phyloP scores from a whole-genome alignment of 2,797 vertebrate species.

The Saxicola maurus region DNA sequence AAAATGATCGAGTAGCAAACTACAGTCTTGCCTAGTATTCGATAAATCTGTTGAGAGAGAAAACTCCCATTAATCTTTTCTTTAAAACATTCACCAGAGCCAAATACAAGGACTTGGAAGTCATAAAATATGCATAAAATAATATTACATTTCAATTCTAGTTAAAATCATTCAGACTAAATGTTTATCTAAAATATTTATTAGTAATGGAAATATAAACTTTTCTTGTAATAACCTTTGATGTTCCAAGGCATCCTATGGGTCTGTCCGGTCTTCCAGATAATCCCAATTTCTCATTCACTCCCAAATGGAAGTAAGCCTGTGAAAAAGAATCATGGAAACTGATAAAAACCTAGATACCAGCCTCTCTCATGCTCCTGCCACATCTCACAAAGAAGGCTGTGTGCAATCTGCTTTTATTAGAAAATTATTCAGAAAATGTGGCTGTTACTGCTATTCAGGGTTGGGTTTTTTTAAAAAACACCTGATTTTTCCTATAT shows the following conservation, averaged over 20 bases:
- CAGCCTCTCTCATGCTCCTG: not conserved
- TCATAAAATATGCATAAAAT: not conserved
- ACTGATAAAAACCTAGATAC: not conserved
- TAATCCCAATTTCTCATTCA: constrained; percentile 91
- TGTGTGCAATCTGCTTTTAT: not conserved
- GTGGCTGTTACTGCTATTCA: not conserved
- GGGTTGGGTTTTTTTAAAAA: not conserved
- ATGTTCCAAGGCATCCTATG: constrained; percentile 94
- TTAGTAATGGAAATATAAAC: not conserved
- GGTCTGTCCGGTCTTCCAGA: constrained; percentile 93
- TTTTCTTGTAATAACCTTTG: constrained; percentile 78
- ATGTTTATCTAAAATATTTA: not conserved
- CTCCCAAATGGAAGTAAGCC: constrained; percentile 92
- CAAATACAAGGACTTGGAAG: not conserved
- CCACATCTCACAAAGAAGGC: not conserved
- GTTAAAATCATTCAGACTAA: not conserved
- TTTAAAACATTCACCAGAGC: not conserved
- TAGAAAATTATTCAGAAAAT: not conserved
- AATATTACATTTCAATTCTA: not conserved
- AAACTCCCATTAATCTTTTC: not conserved
- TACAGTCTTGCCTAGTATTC: constrained; percentile 95
- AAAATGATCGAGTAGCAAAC: constrained; percentile 98
- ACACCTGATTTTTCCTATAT: not conserved
- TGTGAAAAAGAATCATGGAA: constrained; percentile 60
- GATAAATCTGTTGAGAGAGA: constrained; percentile 85